Evolutionary conservation across 2,113 vertebrate genomes (phyloP), one percentile per base, ranked within the genome.

Genomic region (Antechinus stuartii): DNA sequence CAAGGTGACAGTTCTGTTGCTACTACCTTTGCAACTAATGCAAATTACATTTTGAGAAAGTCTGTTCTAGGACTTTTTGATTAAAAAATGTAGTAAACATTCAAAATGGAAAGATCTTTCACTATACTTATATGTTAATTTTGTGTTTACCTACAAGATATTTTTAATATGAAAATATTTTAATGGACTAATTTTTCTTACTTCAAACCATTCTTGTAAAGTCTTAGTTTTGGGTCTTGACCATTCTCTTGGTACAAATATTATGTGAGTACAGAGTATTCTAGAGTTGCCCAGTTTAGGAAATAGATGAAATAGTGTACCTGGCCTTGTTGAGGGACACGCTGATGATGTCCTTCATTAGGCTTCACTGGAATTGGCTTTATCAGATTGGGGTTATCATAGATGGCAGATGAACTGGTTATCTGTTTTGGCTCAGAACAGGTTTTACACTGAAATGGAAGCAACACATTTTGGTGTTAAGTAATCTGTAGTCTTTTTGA

Each of bases 351-450:
- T 11, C 92, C 97, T 68, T 99, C 98, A 42, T 96, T 98, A 0
- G 99, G 99, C 97, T 99, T 99, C 95, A 99, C 99, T 23, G 99
- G 99, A 92, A 99, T 99, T 6, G 99, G 99, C 96, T 99, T 99
- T 98, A 99, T 99, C 54, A 99, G 98, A 98, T 99, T 99, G 91
- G 99, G 99, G 97, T 99, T 99, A 98, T 98, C 99, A 89, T 98
- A 98, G 92, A 99, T 99, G 92, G 99, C 98, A 90, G 99, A 99
- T 35, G 99, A 99, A 91, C 99, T 99, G 90, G 99, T 99, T n/a
- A 99, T 99, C 98, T 99, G 99, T 98, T 99, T 99, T 91, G 99
- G 99, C 98, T 99, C 99, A 14, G 99, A 99, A 94, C 99, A 98
- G 7, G 99, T 98, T 97, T 99, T 99, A 94, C 98, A 99, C 99